Evolutionary conservation across 2,797 vertebrate species (phyloP), one percentile per base, ranked within the genome.

Genomic region (Gadopsis bispinosus): DNA sequence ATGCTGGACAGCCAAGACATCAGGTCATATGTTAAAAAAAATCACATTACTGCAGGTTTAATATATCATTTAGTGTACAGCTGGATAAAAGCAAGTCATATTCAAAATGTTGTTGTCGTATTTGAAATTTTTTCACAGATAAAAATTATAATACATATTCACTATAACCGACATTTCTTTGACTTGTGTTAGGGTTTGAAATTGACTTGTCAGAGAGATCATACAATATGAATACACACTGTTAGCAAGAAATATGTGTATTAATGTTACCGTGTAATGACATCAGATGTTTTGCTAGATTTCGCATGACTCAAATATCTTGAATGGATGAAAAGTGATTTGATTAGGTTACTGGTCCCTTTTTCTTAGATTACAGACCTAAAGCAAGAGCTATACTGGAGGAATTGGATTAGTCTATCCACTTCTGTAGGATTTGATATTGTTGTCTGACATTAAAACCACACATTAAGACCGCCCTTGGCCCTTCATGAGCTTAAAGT

Each of bases 391-490:
- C 19, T 37, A 26, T 13, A 68, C 33, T 7, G 20, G 9, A 64
- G 19, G 26, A 66, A 84, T 69, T 77, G n/a, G 83, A 65, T 82
- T 55, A 67, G 9, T 45, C 51, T 17, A 67, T 51, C n/a, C 22
- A 1, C 22, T 79, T 73, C 61, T 20, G 47, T 7, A 47, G 54
- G 75, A 81, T 77, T 77, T 79, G 19, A 43, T 37, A 67, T 80
- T 82, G 56, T 75, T 16, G 9, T 53, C 50, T 73, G 74, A 77
- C 73, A 83, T 66, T 73, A 76, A 69, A 56, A 53, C 60, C 80
- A 71, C 61, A 71, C 67, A 56, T 26, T 26, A 26, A 1, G 64
- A n/a, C 64, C 69, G 72, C 59, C 58, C 3, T 29, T 54, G 67
- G 63, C 65, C 69, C 69, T 64, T 55, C 43, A 64, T 48, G 29